A percentile compares a stretch with the other conserved stretches of the same genome.
Conservation (phyloP, 2,113 vertebrate genomes). For the Anthoscopus minutus region DNA sequence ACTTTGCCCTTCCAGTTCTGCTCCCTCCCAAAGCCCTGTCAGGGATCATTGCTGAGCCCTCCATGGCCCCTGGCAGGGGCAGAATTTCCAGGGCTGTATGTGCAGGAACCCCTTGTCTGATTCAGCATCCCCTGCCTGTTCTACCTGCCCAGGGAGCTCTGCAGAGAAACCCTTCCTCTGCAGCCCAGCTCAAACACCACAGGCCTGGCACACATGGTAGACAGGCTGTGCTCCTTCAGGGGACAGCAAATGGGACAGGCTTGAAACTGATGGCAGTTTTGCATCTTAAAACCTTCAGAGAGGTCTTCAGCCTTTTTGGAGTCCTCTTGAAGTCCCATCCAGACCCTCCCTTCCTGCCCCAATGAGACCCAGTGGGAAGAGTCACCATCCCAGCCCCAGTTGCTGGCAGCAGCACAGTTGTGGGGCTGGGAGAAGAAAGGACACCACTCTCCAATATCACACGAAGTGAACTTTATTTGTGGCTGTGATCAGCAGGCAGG, state of each 20-base stretch:
- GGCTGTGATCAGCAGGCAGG: background rate
- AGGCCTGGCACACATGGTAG: background rate
- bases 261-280: background rate
- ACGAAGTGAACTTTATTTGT: background rate
- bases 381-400: background rate
- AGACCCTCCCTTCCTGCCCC: background rate
- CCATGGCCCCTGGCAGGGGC: accelerated
- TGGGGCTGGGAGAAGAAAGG: background rate
- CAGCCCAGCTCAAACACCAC: background rate
- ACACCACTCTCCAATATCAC: background rate
- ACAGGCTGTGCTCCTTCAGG: accelerated
- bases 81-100: background rate
- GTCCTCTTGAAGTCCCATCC: background rate
- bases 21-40: background rate
- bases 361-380: background rate
- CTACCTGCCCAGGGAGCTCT: background rate
- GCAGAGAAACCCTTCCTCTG: background rate
- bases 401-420: accelerated
- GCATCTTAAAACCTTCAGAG: background rate
- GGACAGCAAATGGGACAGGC: background rate
- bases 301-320: background rate
- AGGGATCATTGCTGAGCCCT: background rate
- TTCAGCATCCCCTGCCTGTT: background rate
- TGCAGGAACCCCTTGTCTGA: background rate
- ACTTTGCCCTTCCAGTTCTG: background rate